phyloP scores from a whole-genome alignment of 2,113 vertebrate genomes.

The Oreocharis arfaki region DNA sequence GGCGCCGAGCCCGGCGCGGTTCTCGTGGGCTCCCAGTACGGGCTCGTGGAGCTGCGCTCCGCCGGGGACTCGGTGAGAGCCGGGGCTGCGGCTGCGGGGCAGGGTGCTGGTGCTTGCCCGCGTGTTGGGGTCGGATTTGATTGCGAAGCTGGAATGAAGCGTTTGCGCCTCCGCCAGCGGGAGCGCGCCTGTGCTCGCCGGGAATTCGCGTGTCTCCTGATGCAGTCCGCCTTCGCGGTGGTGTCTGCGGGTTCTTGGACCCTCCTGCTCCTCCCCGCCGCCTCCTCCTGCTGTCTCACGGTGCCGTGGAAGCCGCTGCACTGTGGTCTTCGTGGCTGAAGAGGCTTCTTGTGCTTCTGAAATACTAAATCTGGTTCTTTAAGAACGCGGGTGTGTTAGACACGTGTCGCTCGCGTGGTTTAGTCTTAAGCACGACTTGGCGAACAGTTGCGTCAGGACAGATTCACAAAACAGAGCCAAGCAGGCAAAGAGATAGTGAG shows the following conservation, averaged over 20 bases:
- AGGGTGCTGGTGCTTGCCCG: not conserved
- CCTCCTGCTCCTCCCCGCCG: too few relatives aligned
- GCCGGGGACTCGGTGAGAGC: slow-evolving; percentile 52
- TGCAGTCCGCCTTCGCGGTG: accelerated
- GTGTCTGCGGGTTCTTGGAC: accelerated
- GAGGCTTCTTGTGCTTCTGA: not conserved
- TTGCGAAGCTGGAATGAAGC: not conserved
- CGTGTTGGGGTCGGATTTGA: not conserved
- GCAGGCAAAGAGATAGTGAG: not conserved
- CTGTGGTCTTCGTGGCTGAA: too few relatives aligned
- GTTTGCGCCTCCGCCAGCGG: not conserved
- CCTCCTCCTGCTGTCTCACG: accelerated
- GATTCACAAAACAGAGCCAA: not conserved
- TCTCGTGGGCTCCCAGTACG: slow-evolving; percentile 77
- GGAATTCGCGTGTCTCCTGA: not conserved
- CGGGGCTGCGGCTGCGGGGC: not conserved
- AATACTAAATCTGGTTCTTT: accelerated
- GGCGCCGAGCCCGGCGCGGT: slow-evolving; percentile 71
- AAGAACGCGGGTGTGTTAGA: not conserved
- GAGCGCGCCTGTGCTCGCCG: not conserved
- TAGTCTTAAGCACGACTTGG: too few relatives aligned
- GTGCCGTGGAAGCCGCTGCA: accelerated
- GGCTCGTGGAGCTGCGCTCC: slow-evolving; percentile 79
- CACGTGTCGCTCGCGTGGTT: accelerated
- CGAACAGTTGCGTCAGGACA: accelerated